Evolutionary conservation across 2,888 invertebrate species (phyloP).

Genomic region (Tipula vernalis): DNA sequence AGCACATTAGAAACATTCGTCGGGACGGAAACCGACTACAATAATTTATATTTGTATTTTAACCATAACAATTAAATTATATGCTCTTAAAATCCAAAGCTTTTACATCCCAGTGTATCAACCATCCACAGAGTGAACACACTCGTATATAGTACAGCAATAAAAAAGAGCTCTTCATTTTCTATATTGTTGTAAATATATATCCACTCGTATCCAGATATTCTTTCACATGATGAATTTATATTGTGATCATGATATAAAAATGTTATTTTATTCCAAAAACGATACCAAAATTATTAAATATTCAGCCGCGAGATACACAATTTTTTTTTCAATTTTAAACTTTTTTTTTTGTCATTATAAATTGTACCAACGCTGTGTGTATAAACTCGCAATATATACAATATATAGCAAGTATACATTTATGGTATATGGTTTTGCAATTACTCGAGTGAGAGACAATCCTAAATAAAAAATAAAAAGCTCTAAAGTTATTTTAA

Average conservation of each 20-base stretch:
- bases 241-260: neutral
- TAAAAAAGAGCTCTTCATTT: neutral
- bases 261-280: neutral
- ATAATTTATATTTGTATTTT: neutral
- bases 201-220: neutral
- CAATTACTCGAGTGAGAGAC: neutral
- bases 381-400: neutral
- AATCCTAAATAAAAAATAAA: neutral
- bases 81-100: neutral
- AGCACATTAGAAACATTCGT: too few relatives aligned
- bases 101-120: neutral
- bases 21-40: too few relatives aligned
- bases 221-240: constrained; percentile 4
- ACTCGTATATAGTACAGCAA: neutral
- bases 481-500: neutral
- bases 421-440: neutral
- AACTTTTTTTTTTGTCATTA: neutral
- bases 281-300: constrained; percentile 8
- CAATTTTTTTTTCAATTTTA: neutral
- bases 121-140: neutral
- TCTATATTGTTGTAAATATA: neutral
- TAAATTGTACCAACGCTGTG: neutral
- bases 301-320: constrained; percentile 9
- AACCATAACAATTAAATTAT: neutral
- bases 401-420: neutral